A percentile compares a stretch with the other conserved stretches of the same genome.
These are phyloP conservation scores for Drosophila maculinotata DNA, from an alignment of 2,888 invertebrate species.

Conservation along the genomic window DNA sequence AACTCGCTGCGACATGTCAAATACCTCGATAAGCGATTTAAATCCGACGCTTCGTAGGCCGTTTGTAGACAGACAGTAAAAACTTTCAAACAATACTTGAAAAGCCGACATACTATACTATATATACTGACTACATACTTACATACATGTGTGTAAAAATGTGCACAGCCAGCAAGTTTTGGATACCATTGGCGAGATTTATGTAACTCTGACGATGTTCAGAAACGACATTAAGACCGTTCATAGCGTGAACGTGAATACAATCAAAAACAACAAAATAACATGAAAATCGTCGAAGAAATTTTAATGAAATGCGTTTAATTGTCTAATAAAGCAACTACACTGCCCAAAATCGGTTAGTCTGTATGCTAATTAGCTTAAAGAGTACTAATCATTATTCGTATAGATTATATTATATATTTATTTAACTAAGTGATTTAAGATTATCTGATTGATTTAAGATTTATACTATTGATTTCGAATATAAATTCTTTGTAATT, in stretches of 20 bases:
- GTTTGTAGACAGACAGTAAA: conserved; percentile 16
- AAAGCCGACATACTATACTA: conserved; percentile 6
- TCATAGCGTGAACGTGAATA: conserved; percentile 31
- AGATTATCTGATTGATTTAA: too few relatives aligned
- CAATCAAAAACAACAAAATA: conserved; percentile 26
- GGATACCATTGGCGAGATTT: conserved; percentile 69
- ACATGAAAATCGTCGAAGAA: conserved; percentile 55
- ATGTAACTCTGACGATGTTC: conserved; percentile 65
- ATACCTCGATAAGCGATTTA: conserved; percentile 48
- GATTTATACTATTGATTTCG: too few relatives aligned
- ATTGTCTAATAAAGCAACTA: conserved; percentile 57
- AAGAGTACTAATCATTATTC: neutral
- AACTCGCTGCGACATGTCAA: conserved; percentile 53
- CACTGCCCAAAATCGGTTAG: conserved; percentile 34
- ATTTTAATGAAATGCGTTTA: conserved; percentile 67
- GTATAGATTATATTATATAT: neutral
- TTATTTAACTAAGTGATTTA: too few relatives aligned
- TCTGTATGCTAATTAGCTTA: neutral
- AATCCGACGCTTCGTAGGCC: conserved; percentile 42
- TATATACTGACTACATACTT: conserved; percentile 13
- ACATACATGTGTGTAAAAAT: conserved; percentile 71
- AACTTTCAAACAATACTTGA: conserved; percentile 63
- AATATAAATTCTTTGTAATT: too few relatives aligned
- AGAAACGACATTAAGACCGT: conserved; percentile 50
- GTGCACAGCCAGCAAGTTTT: conserved; percentile 76